phyloP scores from a whole-genome alignment of 2,888 invertebrate species.

The Unio delphinus region DNA sequence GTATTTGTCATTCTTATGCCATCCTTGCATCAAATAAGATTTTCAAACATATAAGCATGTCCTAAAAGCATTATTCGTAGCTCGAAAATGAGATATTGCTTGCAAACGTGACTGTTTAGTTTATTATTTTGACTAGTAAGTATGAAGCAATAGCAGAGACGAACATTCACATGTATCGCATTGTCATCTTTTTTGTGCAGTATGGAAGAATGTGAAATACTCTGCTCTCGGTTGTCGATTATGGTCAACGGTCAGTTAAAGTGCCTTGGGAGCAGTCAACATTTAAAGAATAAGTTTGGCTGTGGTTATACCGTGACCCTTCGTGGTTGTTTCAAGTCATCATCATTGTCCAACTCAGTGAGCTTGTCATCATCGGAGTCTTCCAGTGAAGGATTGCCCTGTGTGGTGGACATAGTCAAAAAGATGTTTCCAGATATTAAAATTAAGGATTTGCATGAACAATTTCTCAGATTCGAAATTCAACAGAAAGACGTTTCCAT shows the following conservation, averaged over 20 bases:
- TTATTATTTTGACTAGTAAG: no score
- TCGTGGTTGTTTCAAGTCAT: conserved; percentile 1
- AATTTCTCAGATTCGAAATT: conserved; percentile 69
- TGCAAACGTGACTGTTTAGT: no score
- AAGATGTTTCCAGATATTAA: conserved; percentile 63
- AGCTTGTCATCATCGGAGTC: no score
- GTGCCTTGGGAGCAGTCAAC: conserved; percentile 83
- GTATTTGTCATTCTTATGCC: no score
- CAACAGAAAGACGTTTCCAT: conserved; percentile 58
- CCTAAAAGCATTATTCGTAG: no score
- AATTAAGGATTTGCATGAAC: conserved; percentile 71
- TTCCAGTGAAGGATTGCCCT: no score
- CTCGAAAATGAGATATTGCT: no score
- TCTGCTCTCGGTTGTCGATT: conserved; percentile 85
- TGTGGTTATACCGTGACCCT: conserved; percentile 70
- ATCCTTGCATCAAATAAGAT: no score
- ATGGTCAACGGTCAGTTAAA: conserved; percentile 83
- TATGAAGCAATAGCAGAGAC: neutral
- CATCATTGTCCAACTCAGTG: no score
- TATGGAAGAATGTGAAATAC: conserved; percentile 90
- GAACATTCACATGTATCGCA: neutral
- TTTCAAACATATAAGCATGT: no score
- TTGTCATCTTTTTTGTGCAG: conserved; percentile 73
- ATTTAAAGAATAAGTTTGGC: conserved; percentile 78
- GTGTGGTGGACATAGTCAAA: neutral